These are phyloP conservation scores for Ephestia elutella DNA, from an alignment of 1,140 invertebrate genomes.

Conservation along the genomic window DNA sequence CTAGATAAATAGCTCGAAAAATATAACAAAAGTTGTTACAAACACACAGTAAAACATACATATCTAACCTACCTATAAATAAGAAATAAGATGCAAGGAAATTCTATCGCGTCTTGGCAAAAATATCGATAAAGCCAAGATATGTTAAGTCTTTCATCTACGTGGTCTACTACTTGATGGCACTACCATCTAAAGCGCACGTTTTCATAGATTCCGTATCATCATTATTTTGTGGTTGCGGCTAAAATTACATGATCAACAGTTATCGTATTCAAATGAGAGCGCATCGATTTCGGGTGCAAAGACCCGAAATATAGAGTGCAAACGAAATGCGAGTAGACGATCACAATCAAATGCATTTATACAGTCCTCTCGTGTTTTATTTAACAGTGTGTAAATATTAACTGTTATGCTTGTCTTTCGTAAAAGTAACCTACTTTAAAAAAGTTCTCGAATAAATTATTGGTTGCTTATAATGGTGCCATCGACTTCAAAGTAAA, in stretches of 20 bases:
- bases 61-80: no score
- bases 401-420: not conserved
- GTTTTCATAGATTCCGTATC: not conserved
- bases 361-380: not conserved
- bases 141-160: no score
- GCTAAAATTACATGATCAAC: conserved; percentile 68
- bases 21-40: no score
- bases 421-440: not conserved
- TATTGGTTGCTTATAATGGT: not conserved
- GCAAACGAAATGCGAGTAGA: conserved; percentile 15
- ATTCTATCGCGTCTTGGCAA: no score
- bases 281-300: conserved; percentile 25
- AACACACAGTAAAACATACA: no score
- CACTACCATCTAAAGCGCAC: not conserved
- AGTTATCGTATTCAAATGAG: conserved; percentile 60
- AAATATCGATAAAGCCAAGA: no score
- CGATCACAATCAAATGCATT: not conserved
- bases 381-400: conserved; percentile 2
- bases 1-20: no score
- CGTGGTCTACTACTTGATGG: no score
- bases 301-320: conserved; percentile 7
- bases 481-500: not conserved
- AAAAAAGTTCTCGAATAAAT: not conserved
- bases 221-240: conserved; percentile 3
- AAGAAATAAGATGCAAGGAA: no score